phyloP scores from a whole-genome alignment of 1,140 invertebrate species.

The Drosophila truncata region DNA sequence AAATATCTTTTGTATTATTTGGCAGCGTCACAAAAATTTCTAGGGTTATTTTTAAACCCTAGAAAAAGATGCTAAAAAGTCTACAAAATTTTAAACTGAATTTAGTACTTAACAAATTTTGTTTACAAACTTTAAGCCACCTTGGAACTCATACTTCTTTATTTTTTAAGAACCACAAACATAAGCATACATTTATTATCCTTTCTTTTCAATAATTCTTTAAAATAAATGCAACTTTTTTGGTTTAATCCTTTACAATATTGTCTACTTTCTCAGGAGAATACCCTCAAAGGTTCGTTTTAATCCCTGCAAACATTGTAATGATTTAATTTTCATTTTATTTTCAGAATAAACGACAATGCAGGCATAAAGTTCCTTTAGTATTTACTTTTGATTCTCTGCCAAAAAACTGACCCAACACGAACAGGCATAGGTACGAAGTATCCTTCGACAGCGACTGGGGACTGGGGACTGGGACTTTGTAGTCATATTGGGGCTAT shows the following conservation, averaged over 20 bases:
- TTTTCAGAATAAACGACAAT: not conserved
- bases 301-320: not conserved
- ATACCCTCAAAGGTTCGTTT: not conserved
- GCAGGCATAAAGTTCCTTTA: not conserved
- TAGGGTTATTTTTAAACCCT: too few relatives aligned
- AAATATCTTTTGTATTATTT: too few relatives aligned
- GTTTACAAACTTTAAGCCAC: too few relatives aligned
- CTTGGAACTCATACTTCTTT: too few relatives aligned
- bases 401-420: conserved; percentile 25
- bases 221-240: not conserved
- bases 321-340: conserved; percentile 1
- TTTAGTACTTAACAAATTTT: too few relatives aligned
- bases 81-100: too few relatives aligned
- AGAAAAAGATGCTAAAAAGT: too few relatives aligned
- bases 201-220: too few relatives aligned
- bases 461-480: not conserved
- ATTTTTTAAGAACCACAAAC: not conserved
- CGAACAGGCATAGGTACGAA: conserved; percentile 4
- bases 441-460: conserved; percentile 7
- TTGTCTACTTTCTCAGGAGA: not conserved
- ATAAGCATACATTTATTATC: not conserved
- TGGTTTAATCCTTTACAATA: not conserved
- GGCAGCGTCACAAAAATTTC: too few relatives aligned
- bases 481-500: conserved; percentile 26
- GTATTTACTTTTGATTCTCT: conserved; percentile 10